Base-by-base conservation (phyloP, 2,113 vertebrate species). In the Morone chrysops region DNA sequence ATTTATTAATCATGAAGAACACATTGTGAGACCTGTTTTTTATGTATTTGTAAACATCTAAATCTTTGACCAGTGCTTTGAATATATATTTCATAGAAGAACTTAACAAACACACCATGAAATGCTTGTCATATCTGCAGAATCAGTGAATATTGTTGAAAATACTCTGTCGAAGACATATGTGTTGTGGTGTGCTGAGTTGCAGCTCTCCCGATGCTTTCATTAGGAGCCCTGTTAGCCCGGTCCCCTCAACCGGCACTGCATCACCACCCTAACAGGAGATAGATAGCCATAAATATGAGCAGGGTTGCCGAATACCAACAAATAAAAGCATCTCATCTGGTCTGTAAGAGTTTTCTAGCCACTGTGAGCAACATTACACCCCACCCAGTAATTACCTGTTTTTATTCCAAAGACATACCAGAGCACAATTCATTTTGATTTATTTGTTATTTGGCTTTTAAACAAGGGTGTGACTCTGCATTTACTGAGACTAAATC, bases 211-310 rank as follows among this genome's bases (percentile, higher is more conserved):
- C 61, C 45, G 6, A 12, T 50, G 51, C 81, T 84, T 89, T 88
- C 79, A 86, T 88, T 84, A 88, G 69, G 68, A 75, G 57, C 83
- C 75, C 72, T 63, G 81, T 86, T 84, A 77, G 71, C 36, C 82
- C 2, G 51, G 45, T 17, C 65, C 50, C 56, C 61, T 72, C 75
- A 22, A 60, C 51, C 54, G 41, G 78, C 68, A 78, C 78, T 87
- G 72, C 81, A 84, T 84, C 77, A 83, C 73, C 70, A 43, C 47
- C 47, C 61, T 70, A 78, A 76, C 83, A 82, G 85, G 41, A 81
- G 59, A 71, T 13, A 70, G 68, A 79, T 45, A 20, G 75, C 51
- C 65, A 78, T 63, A 83, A 83, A 90, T 81, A 70, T 78, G 50
- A 87, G 70, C 75, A 69, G 75, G 68, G 66, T 81, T 61, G 70